Base-by-base conservation (phyloP, 2,797 vertebrate species). In the Ctenopoma kingsleyae region DNA sequence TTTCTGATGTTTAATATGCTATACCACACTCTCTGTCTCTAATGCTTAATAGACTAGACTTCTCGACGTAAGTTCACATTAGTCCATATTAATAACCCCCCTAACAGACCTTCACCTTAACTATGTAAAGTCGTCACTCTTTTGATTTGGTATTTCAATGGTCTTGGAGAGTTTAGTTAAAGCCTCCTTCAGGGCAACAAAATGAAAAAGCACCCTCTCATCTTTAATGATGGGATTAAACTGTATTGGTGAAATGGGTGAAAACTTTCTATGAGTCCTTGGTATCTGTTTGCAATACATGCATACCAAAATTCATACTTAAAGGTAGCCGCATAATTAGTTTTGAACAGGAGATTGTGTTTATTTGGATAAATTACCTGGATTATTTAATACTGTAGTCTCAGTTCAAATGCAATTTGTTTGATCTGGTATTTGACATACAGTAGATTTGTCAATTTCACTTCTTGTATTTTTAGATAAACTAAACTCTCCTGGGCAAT, bases 1-100 rank as follows among this genome's bases (percentile, higher is more conserved):
- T 84, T 71, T 70, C 74, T 85, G 71, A 83, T 87, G 81, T 89
- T 90, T 92, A 91, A 92, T 91, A 79, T 80, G 80, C 71, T 87
- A 88, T 90, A 48, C 88, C 80, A 79, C 89, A 55, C 87, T 93
- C 86, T 93, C 87, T 91, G 84, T 91, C 86, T 91, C 90, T 90
- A 87, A 89, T 79, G 65, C 83, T 75, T 84, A 81, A 90, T 93
- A 93, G 92, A 70, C 88, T 91, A 90, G 92, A 92, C 92, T 85
- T 90, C 91, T 87, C 90, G 74, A 93, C 82, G 91, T 93, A 93
- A 92, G 92, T 93, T 75, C 78, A 89, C 22, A 84, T 79, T 82
- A 85, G 86, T 81, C 77, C 67, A 0, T 80, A 71, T 87, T 82
- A 85, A 81, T 81, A 81, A 84, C 63, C 78, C 78, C 62, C 49